phyloP scores from a whole-genome alignment of 2,113 vertebrate genomes.

The Rhea americana region DNA sequence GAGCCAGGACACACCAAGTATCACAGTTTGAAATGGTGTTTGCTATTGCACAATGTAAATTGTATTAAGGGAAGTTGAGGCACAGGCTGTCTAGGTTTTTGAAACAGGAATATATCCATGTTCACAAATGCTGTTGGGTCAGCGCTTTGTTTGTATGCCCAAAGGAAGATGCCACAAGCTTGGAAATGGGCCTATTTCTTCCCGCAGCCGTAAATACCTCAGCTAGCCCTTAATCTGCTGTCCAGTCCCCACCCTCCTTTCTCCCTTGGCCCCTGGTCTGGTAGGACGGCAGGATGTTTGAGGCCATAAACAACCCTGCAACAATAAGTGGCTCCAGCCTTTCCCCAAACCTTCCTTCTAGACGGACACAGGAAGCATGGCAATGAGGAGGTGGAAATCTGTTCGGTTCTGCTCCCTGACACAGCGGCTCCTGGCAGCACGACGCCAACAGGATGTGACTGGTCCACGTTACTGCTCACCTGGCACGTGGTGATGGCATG shows the following conservation, averaged over 20 bases:
- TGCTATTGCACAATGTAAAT: neutral
- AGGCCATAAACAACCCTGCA: conserved; percentile 1
- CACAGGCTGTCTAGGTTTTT: neutral
- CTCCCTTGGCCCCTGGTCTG: fast-evolving
- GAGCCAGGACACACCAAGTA: neutral
- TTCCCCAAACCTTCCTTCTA: neutral
- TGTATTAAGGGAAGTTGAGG: neutral
- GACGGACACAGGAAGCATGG: neutral
- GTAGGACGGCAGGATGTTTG: neutral
- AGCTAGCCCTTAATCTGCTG: neutral
- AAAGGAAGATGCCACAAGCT: neutral
- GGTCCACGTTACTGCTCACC: neutral
- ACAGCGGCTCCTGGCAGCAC: fast-evolving
- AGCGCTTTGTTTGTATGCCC: neutral
- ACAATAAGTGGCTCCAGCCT: neutral
- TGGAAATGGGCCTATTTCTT: neutral
- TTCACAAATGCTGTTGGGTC: neutral
- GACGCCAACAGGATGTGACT: neutral
- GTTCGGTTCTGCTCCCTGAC: neutral
- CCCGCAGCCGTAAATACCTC: neutral
- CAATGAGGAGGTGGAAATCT: neutral
- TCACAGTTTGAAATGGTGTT: fast-evolving
- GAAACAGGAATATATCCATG: neutral
- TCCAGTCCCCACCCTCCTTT: neutral
- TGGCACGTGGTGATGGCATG: fast-evolving